Percentiles rank a stretch among this genome's conserved stretches.
Conservation (phyloP, 2,797 vertebrate species). For the Parauchenoglanis punctatus region DNA sequence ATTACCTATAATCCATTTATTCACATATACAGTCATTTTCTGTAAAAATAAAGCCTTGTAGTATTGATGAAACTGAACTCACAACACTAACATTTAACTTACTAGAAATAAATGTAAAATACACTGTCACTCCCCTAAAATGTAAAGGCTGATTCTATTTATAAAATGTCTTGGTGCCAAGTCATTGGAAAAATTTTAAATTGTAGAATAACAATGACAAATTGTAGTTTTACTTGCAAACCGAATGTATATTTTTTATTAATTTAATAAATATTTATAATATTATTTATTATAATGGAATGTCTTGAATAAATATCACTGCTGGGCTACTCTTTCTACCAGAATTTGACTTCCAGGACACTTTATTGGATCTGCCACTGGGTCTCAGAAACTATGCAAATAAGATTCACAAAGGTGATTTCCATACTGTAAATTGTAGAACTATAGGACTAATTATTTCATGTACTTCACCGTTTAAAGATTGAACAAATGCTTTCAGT, state of each 20-base stretch:
- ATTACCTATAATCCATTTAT: background rate
- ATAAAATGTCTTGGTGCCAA: background rate
- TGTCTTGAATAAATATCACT: background rate
- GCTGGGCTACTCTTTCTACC: background rate
- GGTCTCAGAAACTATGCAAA: background rate
- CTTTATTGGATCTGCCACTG: background rate
- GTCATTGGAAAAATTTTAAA: no score
- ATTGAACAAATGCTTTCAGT: background rate
- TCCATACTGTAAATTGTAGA: background rate
- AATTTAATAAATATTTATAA: no score
- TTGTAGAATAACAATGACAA: background rate
- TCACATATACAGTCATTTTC: background rate
- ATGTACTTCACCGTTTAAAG: no score
- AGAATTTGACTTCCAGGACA: background rate
- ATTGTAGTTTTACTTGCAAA: background rate
- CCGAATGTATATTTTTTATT: no score
- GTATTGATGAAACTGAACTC: background rate
- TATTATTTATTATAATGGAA: background rate
- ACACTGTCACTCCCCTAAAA: background rate
- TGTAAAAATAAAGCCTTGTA: background rate
- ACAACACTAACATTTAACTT: background rate
- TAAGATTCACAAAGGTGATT: background rate
- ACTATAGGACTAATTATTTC: background rate
- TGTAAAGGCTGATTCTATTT: background rate
- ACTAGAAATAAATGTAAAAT: background rate